Base-by-base conservation (phyloP, 2,113 vertebrate species). In the Phaethon lepturus region DNA sequence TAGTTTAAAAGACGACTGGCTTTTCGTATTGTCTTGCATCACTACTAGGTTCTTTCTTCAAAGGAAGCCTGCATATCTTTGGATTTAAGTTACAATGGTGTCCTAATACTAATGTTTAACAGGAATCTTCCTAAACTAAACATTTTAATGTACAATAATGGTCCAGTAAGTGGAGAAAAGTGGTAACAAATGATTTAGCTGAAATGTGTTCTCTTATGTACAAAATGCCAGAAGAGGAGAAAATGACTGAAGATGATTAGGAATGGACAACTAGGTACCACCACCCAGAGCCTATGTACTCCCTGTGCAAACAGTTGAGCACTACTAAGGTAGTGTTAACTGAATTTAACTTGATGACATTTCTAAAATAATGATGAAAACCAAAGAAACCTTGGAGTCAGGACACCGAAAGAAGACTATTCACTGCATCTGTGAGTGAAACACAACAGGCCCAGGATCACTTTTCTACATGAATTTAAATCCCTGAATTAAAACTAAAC, bases 351-450 rank as follows among this genome's bases (percentile, higher is more conserved):
- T 42, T 88, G 14, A 38, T 80, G 42, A 15, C 17, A 19, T 33
- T 83, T 55, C 53, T 56, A 63, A 73, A 73, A 60, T 44, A 75
- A 45, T 38, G 58, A 56, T 10, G 11, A 31, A 82, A 88, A 28
- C 7, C 5, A 47, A 79, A 64, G 22, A 77, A 79, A 59, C 5
- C 8, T 67, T 23, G 24, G 56, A 71, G 13, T 55, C 8, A 75
- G 20, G 23, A 81, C 52, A 5, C 16, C 0, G 0, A 60, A 55
- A 31, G 28, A 63, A 45, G 3, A 66, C 66, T 28, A 86, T 23
- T 58, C 25, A 50, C 14, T 62, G 17, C n/a, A 33, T 53, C 40
- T 58, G 14, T 17, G 17, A 87, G 82, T 33, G 40, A 75, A 68
- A 12, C 4, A 16, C 8, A 81, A 67, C 8, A 69, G 7, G 13